Base-by-base conservation (phyloP, 2,797 vertebrate genomes). In the Anomalospiza imberbis region DNA sequence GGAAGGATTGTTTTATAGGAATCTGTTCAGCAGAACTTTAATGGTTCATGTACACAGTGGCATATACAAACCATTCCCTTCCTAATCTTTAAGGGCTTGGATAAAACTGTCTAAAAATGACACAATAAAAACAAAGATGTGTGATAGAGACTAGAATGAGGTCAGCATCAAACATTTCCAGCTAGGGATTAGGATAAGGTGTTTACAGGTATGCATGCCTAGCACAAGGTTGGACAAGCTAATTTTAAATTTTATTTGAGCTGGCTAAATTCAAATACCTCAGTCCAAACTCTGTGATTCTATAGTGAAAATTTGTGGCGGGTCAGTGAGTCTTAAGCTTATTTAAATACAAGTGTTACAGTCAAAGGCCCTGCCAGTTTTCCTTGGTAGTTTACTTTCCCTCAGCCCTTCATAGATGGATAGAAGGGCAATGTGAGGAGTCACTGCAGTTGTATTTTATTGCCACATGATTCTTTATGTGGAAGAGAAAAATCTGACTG, bases 401-500 rank as follows among this genome's bases (percentile, higher is more conserved):
- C 18, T n/a, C 8, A 12, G 55, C 9, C 51, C 8, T 13, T 83
- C 13, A 12, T 5, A 26, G 24, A 8, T 25, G 14, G 10, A 26
- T 17, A 21, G 7, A 65, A 21, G 17, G 0, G 1, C 40, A 75
- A 21, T 13, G 20, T 40, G 42, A 75, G 19, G 15, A 50, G 44
- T 61, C 65, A 21, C 13, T 13, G 13, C 20, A 42, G 13, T 47
- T 81, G 17, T 40, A 18, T 85, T 89, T 73, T 65, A 54, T 38
- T 65, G n/a, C 15, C 13, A 17, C 0, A 0, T 48, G 8, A 45
- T 42, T 79, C 24, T 68, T 85, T 47, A 36, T 7, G n/a, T 3
- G 10, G 20, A 82, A 51, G 15, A 84, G 63, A 70, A 78, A 48
- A 87, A 40, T 65, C 70, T 58, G 62, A 9, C 15, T 79, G 34